Base-by-base conservation (phyloP, 2,797 vertebrate genomes). In the Ficedula albicollis region DNA sequence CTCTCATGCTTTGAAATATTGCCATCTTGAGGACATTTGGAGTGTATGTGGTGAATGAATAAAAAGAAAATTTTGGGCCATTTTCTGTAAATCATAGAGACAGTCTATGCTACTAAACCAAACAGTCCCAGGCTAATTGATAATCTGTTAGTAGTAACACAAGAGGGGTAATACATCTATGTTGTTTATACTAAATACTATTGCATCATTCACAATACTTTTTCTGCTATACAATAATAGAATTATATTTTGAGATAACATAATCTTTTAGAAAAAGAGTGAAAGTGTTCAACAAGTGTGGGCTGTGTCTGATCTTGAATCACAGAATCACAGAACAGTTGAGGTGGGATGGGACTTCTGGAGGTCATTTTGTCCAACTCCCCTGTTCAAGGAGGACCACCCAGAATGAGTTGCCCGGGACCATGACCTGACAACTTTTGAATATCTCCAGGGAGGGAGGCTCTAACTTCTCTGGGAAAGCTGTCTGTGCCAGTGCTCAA, bases 1-100 rank as follows among this genome's bases (percentile, higher is more conserved):
- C 51, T 32, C 51, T 82, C 34, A 29, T 64, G 85, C 77, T 95
- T 89, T 94, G 79, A 96, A 93, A 93, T 66, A 91, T 62, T 85
- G 95, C 95, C 87, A 88, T 81, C 87, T 95, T 86, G 93, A 95
- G 95, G 95, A 86, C 58, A 8, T 81, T 81, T 66, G 77, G 22
- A 85, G 76, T 43, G 43, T 78, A n/a, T 1, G 4, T 60, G 29
- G 38, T 6, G 2, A 64, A 68, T 48, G 62, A 91, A 67, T 51
- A 67, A 74, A 86, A 48, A 55, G 67, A 76, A 93, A 76, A 76
- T 52, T 55, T 11, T 11, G 21, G 51, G n/a, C 55, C 34, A 36
- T 92, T 92, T 87, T 67, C 39, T 90, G 23, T 76, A 73, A 88
- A 62, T 68, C 1, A 6, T 14, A 62, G n/a, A 73, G 51, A 51